Base-by-base conservation (phyloP, 2,113 vertebrate genomes). In the Illadopsis cleaveri region DNA sequence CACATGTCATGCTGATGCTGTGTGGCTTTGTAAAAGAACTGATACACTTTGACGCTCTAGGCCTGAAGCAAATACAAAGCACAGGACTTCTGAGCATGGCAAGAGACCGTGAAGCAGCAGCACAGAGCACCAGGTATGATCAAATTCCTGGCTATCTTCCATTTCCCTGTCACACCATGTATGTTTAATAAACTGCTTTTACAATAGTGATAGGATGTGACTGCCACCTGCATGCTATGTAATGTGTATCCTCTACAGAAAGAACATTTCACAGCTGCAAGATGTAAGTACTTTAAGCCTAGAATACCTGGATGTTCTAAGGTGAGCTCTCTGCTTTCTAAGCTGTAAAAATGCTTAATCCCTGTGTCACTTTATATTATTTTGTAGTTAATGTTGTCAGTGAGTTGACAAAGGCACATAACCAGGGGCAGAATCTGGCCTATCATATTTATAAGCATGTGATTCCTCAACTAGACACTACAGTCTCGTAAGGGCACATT, bases 21-120 rank as follows among this genome's bases (percentile, higher is more conserved):
- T 96, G 96, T 97, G 97, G 97, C 97, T 97, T 89, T 92, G 95
- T 98, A 97, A 98, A 97, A 98, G 96, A 96, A 97, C 97, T 98
- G 98, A 99, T 99, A 97, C 92, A 93, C 93, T 97, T 96, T 97
- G 98, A 98, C 98, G 97, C 97, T 94, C 87, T 58, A 91, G 90
- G 97, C 98, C 99, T 86, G 95, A 85, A 98, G 98, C 98, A 71
- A 98, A 92, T 61, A 86, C 97, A 92, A 93, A 97, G 97, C 92
- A 80, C 8, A 81, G 96, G 94, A 90, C 95, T 93, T 84, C 71
- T 94, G 96, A 96, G 96, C 96, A 89, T 98, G 98, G 96, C 96
- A 98, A 97, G 98, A 98, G 98, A 98, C 97, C 95, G 96, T 96
- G 97, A 99, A 99, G 98, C 98, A 96, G 98, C 98, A 98, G 98